Conservation (phyloP, 2,797 vertebrate genomes). For the Melanitta fusca region DNA sequence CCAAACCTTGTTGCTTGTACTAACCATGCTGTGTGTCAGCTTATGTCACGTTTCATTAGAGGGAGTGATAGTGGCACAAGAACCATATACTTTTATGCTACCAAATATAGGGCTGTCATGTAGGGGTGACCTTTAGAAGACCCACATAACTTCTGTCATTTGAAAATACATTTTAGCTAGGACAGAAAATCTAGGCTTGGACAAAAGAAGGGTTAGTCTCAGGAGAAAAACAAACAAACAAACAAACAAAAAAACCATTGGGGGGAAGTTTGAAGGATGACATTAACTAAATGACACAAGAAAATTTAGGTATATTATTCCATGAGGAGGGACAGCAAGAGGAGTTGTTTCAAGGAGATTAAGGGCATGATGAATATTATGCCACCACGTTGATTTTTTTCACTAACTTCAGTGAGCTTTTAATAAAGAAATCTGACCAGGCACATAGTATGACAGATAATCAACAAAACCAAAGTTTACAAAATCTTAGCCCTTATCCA, state of each 20-base stretch:
- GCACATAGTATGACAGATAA: not conserved
- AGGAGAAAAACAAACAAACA: not conserved
- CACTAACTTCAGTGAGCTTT: not conserved
- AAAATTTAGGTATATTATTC: not conserved
- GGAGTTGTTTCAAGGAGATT: not conserved
- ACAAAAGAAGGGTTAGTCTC: not conserved
- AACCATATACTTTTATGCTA: not conserved
- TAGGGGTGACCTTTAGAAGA: not conserved
- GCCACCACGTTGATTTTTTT: not conserved
- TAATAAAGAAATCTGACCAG: not conserved
- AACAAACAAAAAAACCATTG: too few relatives aligned
- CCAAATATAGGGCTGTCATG: not conserved
- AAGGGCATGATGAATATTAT: not conserved
- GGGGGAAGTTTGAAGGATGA: not conserved
- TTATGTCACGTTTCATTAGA: not conserved
- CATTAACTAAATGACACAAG: not conserved
- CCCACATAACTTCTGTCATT: rapidly evolving
- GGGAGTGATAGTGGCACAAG: not conserved
- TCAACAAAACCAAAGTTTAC: not conserved
- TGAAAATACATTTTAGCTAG: not conserved
- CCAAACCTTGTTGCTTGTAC: not conserved
- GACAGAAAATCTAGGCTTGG: not conserved
- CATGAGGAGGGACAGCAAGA: not conserved
- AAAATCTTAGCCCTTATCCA: not conserved
- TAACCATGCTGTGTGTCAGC: not conserved